phyloP scores from a whole-genome alignment of 2,888 invertebrate species.

The Tetragnatha montana region DNA sequence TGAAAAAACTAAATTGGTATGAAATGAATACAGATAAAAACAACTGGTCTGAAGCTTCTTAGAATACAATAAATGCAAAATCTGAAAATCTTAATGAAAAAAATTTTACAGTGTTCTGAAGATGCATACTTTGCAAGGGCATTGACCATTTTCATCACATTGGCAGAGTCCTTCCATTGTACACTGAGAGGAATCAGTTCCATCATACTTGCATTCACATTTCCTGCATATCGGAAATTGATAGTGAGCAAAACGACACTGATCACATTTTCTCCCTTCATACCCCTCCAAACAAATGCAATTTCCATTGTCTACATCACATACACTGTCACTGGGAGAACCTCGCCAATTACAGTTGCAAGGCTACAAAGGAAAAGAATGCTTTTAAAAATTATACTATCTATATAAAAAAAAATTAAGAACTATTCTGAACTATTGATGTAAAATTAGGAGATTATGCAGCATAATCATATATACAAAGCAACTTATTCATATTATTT shows the following conservation, averaged over 20 bases:
- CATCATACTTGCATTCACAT: conserved; percentile 88
- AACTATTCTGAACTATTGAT: neutral
- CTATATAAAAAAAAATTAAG: too few species aligned
- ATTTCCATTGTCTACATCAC: conserved; percentile 82
- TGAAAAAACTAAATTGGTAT: too few species aligned
- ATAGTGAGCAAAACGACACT: conserved; percentile 90
- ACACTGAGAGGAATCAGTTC: conserved; percentile 80
- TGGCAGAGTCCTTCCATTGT: conserved; percentile 80
- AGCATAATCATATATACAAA: neutral
- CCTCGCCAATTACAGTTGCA: conserved; percentile 87
- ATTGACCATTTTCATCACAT: conserved; percentile 86
- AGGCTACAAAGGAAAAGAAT: conserved; percentile 75
- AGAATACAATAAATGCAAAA: neutral
- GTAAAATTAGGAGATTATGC: neutral
- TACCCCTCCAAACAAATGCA: conserved; percentile 79
- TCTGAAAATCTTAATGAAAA: neutral
- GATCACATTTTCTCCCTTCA: conserved; percentile 83
- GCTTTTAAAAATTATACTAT: too few species aligned
- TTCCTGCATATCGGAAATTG: conserved; percentile 91
- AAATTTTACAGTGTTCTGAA: neutral
- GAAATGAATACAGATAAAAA: too few species aligned
- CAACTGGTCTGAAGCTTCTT: too few species aligned
- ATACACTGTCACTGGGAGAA: conserved; percentile 81
- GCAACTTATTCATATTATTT: too few species aligned
- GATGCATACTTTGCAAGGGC: conserved; percentile 86